Evolutionary conservation across 1,140 invertebrate species (phyloP).

Genomic region (Diplogasteroides magnus): DNA sequence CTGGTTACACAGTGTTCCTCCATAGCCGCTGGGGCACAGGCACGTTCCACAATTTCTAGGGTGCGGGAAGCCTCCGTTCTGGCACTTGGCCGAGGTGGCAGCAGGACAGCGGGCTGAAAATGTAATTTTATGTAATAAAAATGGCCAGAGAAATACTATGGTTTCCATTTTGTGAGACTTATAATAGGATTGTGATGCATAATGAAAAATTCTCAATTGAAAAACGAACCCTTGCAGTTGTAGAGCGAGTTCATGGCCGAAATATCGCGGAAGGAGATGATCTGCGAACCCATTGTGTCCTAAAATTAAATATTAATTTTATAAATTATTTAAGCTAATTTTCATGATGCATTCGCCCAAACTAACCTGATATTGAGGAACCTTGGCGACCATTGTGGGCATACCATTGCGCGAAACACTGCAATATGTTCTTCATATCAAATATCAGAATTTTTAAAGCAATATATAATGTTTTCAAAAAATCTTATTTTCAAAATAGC

Average conservation of each 20-base stretch:
- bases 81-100: constrained; percentile 20
- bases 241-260: constrained; percentile 31
- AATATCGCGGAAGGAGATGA: constrained; percentile 29
- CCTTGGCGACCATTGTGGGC: constrained; percentile 30
- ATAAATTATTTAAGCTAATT: no score
- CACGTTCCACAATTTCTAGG: constrained; percentile 33
- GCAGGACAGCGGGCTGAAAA: neutral
- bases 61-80: constrained; percentile 35
- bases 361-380: constrained; percentile 29
- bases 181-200: no score
- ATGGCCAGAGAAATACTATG: no score
- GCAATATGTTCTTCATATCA: no score
- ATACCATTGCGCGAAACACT: constrained; percentile 20
- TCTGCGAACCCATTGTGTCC: constrained; percentile 30
- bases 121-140: no score
- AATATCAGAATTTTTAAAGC: no score
- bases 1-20: constrained; percentile 32
- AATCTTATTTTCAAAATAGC: no score
- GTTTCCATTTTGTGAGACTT: no score
- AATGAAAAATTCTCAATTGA: no score
- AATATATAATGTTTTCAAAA: no score
- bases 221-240: constrained; percentile 27
- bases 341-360: no score
- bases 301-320: no score
- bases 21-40: constrained; percentile 37